Base-by-base conservation (phyloP, 2,113 vertebrate species). In the Seriola dumerili region DNA sequence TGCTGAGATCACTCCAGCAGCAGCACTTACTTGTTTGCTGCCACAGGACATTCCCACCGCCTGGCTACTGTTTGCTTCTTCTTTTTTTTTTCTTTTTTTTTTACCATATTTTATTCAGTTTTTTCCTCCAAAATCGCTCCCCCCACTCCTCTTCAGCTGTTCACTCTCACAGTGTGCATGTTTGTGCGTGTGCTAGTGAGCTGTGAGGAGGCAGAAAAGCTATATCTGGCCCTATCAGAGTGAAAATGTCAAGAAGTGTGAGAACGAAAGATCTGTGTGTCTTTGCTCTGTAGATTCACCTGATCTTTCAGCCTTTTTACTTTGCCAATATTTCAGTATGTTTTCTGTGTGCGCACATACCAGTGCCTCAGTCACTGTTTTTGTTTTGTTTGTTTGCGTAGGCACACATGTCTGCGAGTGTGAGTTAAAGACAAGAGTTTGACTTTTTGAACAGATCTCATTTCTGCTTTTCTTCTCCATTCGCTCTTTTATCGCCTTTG, bases 261-360 rank as follows among this genome's bases (percentile, higher is more conserved):
- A 72, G 67, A 79, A 80, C 70, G 84, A 78, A 83, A 87, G 69
- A 72, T 78, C 62, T 48, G 16, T 72, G 77, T 66, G 78, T 75
- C 84, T 89, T 70, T 78, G 81, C 85, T 88, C 50, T 58, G 73
- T 65, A 78, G 76, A 90, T 87, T 83, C 91, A 88, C 90, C 92
- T 88, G 86, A 90, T 91, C 92, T 88, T 84, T 83, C 61, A 89
- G 88, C 89, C 79, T 76, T 91, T 91, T 85, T 88, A 68, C 87
- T 79, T 71, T 85, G 80, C 85, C 81, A 83, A 55, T 82, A 81
- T 72, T 58, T 84, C 69, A 42, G 78, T 78, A 55, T 73, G 73
- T 55, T 69, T 64, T 84, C 4, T 73, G 8, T 64, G 52, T 29
- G 21, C 8, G 2, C 2, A 3, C 48, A 67, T 64, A 48, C 78